These are phyloP conservation scores for Biston stratarius DNA, from an alignment of 2,888 invertebrate species.

Conservation along the genomic window DNA sequence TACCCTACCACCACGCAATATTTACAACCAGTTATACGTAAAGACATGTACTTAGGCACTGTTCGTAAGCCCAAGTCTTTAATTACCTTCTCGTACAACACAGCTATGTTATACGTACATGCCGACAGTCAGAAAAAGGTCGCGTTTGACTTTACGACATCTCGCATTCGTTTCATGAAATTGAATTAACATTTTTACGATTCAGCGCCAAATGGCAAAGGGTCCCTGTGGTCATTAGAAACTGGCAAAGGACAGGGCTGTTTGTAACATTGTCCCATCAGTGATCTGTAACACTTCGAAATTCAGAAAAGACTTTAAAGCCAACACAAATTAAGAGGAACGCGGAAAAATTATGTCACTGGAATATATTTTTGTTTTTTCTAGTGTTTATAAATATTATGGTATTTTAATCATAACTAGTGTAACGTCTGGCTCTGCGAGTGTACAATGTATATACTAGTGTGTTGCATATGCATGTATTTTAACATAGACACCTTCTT, in stretches of 20 bases:
- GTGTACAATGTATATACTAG: too few relatives aligned
- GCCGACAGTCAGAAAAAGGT: slow-evolving; percentile 35
- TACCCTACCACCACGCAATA: too few relatives aligned
- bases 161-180: slow-evolving; percentile 59
- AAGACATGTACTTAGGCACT: neutral
- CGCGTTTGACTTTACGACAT: slow-evolving; percentile 64
- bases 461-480: too few relatives aligned
- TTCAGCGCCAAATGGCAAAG: slow-evolving; percentile 64
- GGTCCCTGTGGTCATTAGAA: slow-evolving; percentile 65
- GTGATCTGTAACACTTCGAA: slow-evolving; percentile 2
- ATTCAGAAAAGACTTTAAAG: neutral
- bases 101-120: slow-evolving; percentile 30
- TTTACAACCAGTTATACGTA: too few relatives aligned
- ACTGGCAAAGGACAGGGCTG: slow-evolving; percentile 46
- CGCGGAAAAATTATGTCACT: neutral
- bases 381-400: too few relatives aligned
- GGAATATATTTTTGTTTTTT: neutral
- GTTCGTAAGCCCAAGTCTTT: slow-evolving; percentile 22
- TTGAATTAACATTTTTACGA: slow-evolving; percentile 77
- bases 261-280: slow-evolving; percentile 17
- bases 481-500: too few relatives aligned
- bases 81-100: slow-evolving; percentile 30
- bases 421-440: too few relatives aligned
- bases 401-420: too few relatives aligned
- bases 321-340: neutral